Evolutionary conservation across 2,888 invertebrate species (phyloP).

Genomic region (Mayetiola destructor): DNA sequence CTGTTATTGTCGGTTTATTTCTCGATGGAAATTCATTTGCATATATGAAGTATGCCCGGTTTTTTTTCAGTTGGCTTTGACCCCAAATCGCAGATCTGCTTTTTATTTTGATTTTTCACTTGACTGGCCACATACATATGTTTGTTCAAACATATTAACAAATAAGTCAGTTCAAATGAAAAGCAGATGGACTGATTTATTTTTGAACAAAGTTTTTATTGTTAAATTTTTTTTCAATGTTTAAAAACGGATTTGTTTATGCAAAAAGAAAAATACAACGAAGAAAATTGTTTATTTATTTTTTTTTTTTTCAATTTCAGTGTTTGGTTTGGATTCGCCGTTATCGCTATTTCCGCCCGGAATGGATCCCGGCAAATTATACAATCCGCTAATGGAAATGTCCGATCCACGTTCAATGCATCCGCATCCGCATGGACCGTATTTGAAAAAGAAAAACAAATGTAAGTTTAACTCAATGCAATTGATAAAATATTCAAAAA

Average conservation of each 20-base stretch:
- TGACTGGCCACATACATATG: not conserved
- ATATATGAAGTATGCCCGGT: not conserved
- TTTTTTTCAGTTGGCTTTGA: not conserved
- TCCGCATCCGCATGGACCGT: slow-evolving; percentile 48
- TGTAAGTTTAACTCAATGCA: slow-evolving; percentile 22
- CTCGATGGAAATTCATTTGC: not conserved
- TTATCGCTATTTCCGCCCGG: slow-evolving; percentile 62
- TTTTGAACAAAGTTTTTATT: not conserved
- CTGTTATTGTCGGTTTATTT: no score
- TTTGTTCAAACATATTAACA: not conserved
- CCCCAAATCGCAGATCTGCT: no score
- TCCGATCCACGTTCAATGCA: slow-evolving; percentile 53
- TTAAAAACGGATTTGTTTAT: not conserved
- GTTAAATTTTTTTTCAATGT: not conserved
- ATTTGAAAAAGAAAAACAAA: slow-evolving; percentile 71
- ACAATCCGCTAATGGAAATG: slow-evolving; percentile 59
- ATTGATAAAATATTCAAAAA: not conserved
- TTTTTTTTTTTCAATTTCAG: slow-evolving; percentile 33
- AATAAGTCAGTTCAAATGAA: not conserved
- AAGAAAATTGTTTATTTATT: not conserved
- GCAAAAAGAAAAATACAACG: not conserved
- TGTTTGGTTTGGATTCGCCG: slow-evolving; percentile 61
- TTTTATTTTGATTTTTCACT: slow-evolving; percentile 10
- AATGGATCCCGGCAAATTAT: slow-evolving; percentile 56
- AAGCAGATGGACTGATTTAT: not conserved